A percentile compares a stretch with the other conserved stretches of the same genome.
phyloP scores from a whole-genome alignment of 2,797 vertebrate species.

The Enteromius trimaculatus region DNA sequence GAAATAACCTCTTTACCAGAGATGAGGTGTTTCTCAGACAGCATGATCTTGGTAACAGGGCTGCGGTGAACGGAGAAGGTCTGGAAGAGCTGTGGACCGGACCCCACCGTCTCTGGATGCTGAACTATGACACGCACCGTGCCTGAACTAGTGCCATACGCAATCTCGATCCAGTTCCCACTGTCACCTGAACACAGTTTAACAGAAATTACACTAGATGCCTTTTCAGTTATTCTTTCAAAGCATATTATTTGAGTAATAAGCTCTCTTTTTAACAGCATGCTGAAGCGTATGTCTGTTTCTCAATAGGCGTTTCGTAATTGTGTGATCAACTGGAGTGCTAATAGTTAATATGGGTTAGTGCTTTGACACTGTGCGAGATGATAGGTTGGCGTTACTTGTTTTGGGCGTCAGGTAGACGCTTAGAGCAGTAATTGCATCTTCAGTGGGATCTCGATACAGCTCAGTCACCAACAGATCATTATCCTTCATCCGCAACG shows the following conservation, averaged over 20 bases:
- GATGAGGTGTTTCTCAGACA: conserved; percentile 91
- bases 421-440: conserved; percentile 91
- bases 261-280: neutral
- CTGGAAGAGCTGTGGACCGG: conserved; percentile 92
- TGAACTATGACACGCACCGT: conserved; percentile 90
- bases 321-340: neutral
- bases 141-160: conserved; percentile 91
- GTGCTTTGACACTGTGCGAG: neutral
- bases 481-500: conserved; percentile 93
- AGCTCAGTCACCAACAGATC: conserved; percentile 92
- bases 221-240: neutral
- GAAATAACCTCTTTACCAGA: conserved; percentile 43
- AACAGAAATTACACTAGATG: too few species aligned
- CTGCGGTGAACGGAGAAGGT: conserved; percentile 93
- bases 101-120: conserved; percentile 91
- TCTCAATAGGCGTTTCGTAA: neutral
- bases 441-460: conserved; percentile 87
- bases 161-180: conserved; percentile 94
- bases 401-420: conserved; percentile 94
- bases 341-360: neutral
- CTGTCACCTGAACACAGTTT: conserved; percentile 91
- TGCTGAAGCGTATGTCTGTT: neutral
- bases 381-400: conserved; percentile 70
- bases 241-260: neutral
- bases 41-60: conserved; percentile 91